These are phyloP conservation scores for Steinernema hermaphroditum DNA, from an alignment of 2,888 invertebrate genomes.

Conservation along the genomic window DNA sequence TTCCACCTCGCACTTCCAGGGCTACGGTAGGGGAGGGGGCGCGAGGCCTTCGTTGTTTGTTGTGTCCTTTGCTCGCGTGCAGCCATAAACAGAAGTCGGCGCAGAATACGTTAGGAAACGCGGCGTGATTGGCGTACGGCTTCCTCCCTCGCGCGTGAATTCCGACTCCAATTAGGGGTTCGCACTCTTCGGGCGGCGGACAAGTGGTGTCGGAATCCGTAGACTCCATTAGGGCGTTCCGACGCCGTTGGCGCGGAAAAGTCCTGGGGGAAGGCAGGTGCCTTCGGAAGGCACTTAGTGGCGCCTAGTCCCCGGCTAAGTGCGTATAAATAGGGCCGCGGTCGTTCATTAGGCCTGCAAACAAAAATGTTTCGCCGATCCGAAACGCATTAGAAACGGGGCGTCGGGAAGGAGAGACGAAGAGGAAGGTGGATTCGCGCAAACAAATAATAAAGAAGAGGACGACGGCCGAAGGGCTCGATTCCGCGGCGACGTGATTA, in stretches of 20 bases:
- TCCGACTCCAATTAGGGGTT: slow-evolving; percentile 24
- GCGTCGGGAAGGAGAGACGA: too few relatives aligned
- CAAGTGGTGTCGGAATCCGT: not conserved
- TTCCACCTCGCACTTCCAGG: too few relatives aligned
- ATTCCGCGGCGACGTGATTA: slow-evolving; percentile 13
- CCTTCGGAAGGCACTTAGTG: not conserved
- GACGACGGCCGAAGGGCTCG: slow-evolving; percentile 6
- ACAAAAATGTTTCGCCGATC: slow-evolving; percentile 7
- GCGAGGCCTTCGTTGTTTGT: too few relatives aligned
- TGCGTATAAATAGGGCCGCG: not conserved
- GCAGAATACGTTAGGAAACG: slow-evolving; percentile 20
- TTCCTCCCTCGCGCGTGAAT: slow-evolving; percentile 3
- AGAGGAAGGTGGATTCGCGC: too few relatives aligned
- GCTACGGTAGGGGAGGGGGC: too few relatives aligned
- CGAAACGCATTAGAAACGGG: too few relatives aligned
- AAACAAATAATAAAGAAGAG: too few relatives aligned
- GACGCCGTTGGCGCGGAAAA: not conserved
- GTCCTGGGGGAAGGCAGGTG: too few relatives aligned
- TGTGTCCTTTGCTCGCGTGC: not conserved
- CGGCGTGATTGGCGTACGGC: not conserved
- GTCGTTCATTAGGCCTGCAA: slow-evolving; percentile 2
- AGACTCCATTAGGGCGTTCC: too few relatives aligned
- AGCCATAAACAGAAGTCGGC: not conserved
- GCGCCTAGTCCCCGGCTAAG: not conserved
- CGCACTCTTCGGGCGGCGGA: not conserved